phyloP scores from a whole-genome alignment of 2,797 vertebrate species.

The Ptychobarbus kaznakovi region DNA sequence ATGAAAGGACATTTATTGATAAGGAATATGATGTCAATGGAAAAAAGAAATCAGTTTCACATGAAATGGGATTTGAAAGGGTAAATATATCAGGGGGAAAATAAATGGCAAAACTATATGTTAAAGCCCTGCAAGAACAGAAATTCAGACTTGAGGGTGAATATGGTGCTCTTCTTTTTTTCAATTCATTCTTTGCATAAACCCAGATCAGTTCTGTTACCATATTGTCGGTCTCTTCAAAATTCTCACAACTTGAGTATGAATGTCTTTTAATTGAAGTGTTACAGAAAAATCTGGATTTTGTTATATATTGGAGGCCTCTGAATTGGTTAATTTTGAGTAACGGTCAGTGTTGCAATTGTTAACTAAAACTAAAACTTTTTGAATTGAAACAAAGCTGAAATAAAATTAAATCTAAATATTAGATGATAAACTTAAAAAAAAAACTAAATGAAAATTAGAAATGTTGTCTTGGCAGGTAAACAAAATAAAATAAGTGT shows the following conservation, averaged over 20 bases:
- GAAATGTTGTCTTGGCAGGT: not conserved
- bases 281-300: not conserved
- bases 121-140: not conserved
- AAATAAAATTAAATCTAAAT: not conserved
- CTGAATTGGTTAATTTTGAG: not conserved
- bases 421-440: not conserved
- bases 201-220: not conserved
- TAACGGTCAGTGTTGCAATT: not conserved
- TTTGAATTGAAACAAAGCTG: not conserved
- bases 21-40: conserved; percentile 69
- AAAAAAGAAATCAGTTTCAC: conserved; percentile 67
- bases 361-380: not conserved
- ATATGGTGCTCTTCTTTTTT: not conserved
- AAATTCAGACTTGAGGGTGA: not conserved
- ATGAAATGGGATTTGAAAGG: conserved; percentile 64
- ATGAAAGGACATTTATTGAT: conserved; percentile 77
- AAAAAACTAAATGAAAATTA: not conserved
- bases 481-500: not conserved
- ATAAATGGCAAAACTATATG: conserved; percentile 40
- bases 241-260: not conserved
- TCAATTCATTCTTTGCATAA: not conserved
- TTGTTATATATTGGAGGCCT: not conserved
- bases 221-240: not conserved
- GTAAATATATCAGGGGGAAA: conserved; percentile 51
- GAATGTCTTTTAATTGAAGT: not conserved